Base-by-base conservation (phyloP, 2,113 vertebrate genomes). In the Actenoides hombroni region DNA sequence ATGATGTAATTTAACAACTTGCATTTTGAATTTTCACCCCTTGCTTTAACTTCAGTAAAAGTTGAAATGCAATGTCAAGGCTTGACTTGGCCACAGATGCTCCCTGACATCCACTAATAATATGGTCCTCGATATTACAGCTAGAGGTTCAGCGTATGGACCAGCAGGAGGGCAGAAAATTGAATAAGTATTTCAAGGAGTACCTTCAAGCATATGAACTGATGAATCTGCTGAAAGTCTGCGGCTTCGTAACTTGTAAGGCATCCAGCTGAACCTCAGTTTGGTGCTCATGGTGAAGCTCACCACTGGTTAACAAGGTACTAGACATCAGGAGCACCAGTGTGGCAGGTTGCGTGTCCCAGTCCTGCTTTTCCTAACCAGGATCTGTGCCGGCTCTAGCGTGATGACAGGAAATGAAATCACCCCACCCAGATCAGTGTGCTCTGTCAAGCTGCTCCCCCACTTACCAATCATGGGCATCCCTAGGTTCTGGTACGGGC, bases 391-490 rank as follows among this genome's bases (percentile, higher is more conserved):
- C 63, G 53, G 39, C 35, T 18, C 13, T 69, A n/a, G 25, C 28
- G 3, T 28, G 44, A n/a, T 11, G 28, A 26, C 51, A 61, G 16
- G 24, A 78, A 79, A 73, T 31, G 2, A 79, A 84, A 83, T 39
- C 35, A 74, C 46, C 13, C 42, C 63, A 54, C 49, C 13, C 48
- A 73, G 17, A 60, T 18, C 51, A 81, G 26, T 3, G 2, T 6
- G 23, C 17, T 69, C 33, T 65, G 39, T 53, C 35, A 40, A 90
- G 35, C 49, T 13, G 0, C 56, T 44, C 37, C 37, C 35, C 67
- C 53, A n/a, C 97, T 98, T 97, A 99, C 99, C 99, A 68, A 98
- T 97, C 94, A 98, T 97, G 29, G 98, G 98, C 29, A 98, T 96
- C 92, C 98, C 98, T 46, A 96, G 88, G 96, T 97, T 98, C 92